Evolutionary conservation across 2,113 vertebrate genomes (phyloP), one percentile per base, ranked within the genome.

Genomic region (Taurulus bubalis): DNA sequence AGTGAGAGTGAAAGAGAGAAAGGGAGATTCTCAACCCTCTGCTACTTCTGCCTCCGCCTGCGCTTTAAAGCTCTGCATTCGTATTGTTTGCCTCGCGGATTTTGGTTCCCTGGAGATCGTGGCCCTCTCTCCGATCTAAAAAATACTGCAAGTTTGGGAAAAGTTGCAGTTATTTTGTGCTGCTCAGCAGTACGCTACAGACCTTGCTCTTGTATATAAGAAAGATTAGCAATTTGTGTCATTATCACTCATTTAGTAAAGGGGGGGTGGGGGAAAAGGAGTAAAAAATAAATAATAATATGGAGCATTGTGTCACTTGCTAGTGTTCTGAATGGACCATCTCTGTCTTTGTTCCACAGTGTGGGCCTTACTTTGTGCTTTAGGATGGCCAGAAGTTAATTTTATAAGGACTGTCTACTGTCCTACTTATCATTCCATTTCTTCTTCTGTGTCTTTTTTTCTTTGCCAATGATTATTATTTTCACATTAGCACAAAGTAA

Each of bases 1-100:
- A 69, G 82, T 32, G 60, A 58, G 60, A 20, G 32, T 68, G 56
- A 8, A 58, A 49, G 20, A 66, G 70, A 58, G 64, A 28, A 30
- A 65, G 58, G 45, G 68, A 2, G 51, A 59, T 87, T 86, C 84
- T 90, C 72, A 83, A 40, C 70, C 82, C 80, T 66, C 64, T 77
- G 74, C 82, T 81, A 63, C 84, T 79, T 84, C 60, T 88, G 82
- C 84, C 87, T 76, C 78, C 42, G 71, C 74, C 67, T 88, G 79
- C 14, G 42, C 81, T 76, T 51, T 71, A 76, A 85, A 88, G 83
- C 80, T 85, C 86, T 87, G 79, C 83, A 72, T 81, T 74, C 0
- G 77, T 90, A 89, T 86, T 90, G 87, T 92, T 91, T 90, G 89
- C 89, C 79, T 84, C 12, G 83, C 85, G 89, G 85, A 71, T 89